These are phyloP conservation scores for Caranx ignobilis DNA, from an alignment of 2,113 vertebrate genomes.

Conservation along the genomic window DNA sequence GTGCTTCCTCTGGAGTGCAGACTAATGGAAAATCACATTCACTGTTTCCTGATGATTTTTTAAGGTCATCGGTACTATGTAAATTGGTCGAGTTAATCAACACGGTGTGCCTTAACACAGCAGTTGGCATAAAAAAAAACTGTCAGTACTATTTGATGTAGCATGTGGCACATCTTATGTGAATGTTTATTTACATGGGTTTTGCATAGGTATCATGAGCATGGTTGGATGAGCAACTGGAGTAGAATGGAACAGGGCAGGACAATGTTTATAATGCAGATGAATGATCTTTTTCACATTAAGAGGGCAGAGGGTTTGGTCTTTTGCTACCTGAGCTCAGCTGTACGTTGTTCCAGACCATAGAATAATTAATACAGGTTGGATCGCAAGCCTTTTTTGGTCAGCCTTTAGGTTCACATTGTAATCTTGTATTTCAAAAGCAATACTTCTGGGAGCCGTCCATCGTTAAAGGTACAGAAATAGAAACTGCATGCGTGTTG, in stretches of 20 bases:
- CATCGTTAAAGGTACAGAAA: constrained; percentile 5
- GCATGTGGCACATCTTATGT: background rate
- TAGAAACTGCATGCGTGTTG: constrained; percentile 18
- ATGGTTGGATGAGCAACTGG: background rate
- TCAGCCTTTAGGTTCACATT: background rate
- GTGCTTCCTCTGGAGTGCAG: background rate
- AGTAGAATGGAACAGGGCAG: background rate
- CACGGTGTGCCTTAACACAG: background rate
- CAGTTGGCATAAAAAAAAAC: background rate
- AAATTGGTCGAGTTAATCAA: background rate
- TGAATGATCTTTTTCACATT: constrained; percentile 16
- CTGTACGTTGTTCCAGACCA: constrained; percentile 8
- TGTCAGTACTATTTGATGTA: background rate
- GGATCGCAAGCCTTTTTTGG: background rate
- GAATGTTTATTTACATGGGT: background rate
- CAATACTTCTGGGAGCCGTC: background rate
- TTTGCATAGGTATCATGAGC: background rate
- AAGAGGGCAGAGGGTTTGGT: background rate
- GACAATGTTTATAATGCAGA: background rate
- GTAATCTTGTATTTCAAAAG: constrained; percentile 16
- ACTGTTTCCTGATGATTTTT: background rate
- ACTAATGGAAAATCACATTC: background rate
- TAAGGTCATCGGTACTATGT: background rate
- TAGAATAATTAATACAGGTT: background rate
- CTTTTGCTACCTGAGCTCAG: constrained; percentile 34